A percentile compares a stretch with the other conserved stretches of the same genome.
phyloP scores from a whole-genome alignment of 2,888 invertebrate species.

The Netelia fuscicornis region DNA sequence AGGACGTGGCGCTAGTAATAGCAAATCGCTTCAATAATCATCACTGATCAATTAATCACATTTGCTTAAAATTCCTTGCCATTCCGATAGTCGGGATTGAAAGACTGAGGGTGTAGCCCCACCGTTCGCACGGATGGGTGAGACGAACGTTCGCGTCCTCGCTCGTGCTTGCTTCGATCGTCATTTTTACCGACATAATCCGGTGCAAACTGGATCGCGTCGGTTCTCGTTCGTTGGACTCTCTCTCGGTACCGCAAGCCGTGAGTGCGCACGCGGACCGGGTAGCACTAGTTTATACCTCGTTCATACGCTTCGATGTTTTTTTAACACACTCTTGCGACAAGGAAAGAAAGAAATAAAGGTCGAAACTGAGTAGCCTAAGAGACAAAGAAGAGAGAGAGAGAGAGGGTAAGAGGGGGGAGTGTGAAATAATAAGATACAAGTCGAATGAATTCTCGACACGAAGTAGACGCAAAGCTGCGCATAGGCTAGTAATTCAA shows the following conservation, averaged over 20 bases:
- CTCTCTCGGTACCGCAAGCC: conserved; percentile 51
- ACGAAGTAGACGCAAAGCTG: conserved; percentile 19
- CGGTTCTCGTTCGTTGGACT: conserved; percentile 39
- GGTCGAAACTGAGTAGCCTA: conserved; percentile 18
- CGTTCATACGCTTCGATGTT: conserved; percentile 25
- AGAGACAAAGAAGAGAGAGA: conserved; percentile 7
- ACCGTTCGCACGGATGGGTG: conserved; percentile 6
- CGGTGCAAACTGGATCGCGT: conserved; percentile 82
- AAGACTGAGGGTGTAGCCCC: too few relatives aligned
- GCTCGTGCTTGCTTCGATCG: conserved; percentile 71
- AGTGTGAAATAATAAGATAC: background rate
- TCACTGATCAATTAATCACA: too few relatives aligned
- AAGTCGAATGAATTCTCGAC: conserved; percentile 29
- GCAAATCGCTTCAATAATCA: too few relatives aligned
- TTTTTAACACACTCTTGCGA: conserved; percentile 19
- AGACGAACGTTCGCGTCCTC: conserved; percentile 48
- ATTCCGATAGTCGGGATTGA: too few relatives aligned
- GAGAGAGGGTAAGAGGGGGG: background rate
- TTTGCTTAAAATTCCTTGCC: too few relatives aligned
- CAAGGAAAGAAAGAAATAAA: conserved; percentile 16
- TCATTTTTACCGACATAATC: conserved; percentile 80
- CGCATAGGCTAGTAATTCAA: background rate
- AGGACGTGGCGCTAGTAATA: too few relatives aligned
- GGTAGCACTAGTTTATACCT: conserved; percentile 37
- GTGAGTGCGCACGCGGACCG: conserved; percentile 47